These are phyloP conservation scores for Caerostris extrusa DNA, from an alignment of 1,140 invertebrate species.

Conservation along the genomic window DNA sequence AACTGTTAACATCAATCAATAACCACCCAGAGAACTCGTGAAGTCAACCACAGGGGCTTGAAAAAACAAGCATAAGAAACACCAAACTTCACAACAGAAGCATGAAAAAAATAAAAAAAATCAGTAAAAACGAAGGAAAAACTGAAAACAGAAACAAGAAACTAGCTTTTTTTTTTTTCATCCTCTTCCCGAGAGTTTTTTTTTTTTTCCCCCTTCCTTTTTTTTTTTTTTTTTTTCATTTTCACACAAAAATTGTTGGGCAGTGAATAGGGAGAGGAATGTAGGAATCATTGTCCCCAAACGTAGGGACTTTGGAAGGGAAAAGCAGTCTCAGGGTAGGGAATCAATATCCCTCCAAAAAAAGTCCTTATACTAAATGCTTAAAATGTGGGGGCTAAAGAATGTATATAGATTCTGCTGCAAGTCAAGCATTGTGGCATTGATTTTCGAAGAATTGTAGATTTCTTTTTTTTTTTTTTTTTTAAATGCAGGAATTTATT, in stretches of 20 bases:
- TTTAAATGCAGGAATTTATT: not conserved
- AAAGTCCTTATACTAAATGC: slow-evolving; percentile 40
- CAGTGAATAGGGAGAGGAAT: slow-evolving; percentile 11
- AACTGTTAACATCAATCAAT: slow-evolving; percentile 56
- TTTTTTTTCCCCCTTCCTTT: not conserved
- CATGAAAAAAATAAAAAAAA: slow-evolving; percentile 44
- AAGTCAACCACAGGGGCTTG: slow-evolving; percentile 52
- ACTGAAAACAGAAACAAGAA: slow-evolving; percentile 13
- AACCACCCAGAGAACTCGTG: not conserved
- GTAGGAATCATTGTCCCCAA: not conserved
- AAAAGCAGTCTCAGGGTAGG: slow-evolving; percentile 41
- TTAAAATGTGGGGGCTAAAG: slow-evolving; percentile 22
- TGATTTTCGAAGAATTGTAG: slow-evolving; percentile 9
- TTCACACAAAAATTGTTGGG: slow-evolving; percentile 15
- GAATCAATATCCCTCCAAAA: slow-evolving; percentile 52
- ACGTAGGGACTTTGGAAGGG: slow-evolving; percentile 3
- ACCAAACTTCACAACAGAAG: not conserved
- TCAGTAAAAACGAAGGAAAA: not conserved
- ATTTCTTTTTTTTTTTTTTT: not conserved
- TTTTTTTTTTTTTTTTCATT: not conserved
- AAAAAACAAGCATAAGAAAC: not conserved
- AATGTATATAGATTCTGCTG: slow-evolving; percentile 16
- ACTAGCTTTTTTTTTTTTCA: not conserved
- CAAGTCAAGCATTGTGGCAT: slow-evolving; percentile 24
- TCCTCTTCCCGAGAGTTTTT: not conserved